Conservation (phyloP, 2,888 invertebrate species). For the Andrena haemorrhoa region DNA sequence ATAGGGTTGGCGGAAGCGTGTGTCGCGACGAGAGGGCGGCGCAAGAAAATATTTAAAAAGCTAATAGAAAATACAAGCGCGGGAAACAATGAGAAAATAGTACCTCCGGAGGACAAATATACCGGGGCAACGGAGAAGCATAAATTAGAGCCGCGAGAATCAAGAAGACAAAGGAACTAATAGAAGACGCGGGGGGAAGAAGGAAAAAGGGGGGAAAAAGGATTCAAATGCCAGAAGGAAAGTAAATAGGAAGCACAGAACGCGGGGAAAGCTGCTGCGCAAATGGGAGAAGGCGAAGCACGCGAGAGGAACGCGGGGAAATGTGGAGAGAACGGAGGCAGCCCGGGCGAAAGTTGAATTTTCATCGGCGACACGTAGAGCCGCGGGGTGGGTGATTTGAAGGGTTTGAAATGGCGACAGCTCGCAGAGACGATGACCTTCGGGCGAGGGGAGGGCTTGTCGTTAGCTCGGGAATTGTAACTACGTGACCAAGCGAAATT, state of each 20-base stretch:
- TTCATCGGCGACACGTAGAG: slow-evolving; percentile 11
- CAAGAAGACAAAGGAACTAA: not conserved
- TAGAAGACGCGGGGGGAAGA: not conserved
- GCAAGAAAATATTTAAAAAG: slow-evolving; percentile 15
- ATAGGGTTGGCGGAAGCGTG: not conserved
- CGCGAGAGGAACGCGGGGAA: not conserved
- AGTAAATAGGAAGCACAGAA: not conserved
- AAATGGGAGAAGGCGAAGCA: not conserved
- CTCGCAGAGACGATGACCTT: slow-evolving; percentile 47
- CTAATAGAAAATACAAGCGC: slow-evolving; percentile 13
- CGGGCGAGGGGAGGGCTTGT: not conserved
- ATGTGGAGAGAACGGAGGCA: not conserved
- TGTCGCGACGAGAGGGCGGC: not conserved
- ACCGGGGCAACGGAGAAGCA: not conserved
- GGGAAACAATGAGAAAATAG: not conserved
- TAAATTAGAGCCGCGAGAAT: not conserved
- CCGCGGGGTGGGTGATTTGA: not conserved
- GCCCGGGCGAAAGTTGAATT: slow-evolving; percentile 14
- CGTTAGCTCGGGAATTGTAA: slow-evolving; percentile 51
- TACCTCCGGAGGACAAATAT: not conserved
- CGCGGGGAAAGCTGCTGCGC: not conserved
- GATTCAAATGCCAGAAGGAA: not conserved
- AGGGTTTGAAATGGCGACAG: slow-evolving; percentile 18
- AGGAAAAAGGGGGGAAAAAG: not conserved
- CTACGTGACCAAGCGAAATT: slow-evolving; percentile 59